These are phyloP conservation scores for Saxidomus purpurata DNA, from an alignment of 1,140 invertebrate genomes.

Conservation along the genomic window DNA sequence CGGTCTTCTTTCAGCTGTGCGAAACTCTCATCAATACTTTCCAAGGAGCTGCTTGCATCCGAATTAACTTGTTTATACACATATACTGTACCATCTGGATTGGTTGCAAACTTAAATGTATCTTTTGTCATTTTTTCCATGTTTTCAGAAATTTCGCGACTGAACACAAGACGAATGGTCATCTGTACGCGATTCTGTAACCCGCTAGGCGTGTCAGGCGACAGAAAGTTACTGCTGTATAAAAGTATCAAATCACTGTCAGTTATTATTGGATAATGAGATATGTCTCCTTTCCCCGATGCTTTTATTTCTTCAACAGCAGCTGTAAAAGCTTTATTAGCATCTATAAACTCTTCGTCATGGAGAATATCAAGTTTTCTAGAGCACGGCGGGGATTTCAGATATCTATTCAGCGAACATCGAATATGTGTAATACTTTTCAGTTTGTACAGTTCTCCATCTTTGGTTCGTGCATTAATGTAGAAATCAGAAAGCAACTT, in stretches of 20 bases:
- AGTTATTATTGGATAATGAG: not conserved
- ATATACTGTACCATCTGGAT: not conserved
- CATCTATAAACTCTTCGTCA: not conserved
- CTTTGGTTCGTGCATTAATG: not conserved
- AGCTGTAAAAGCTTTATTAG: not conserved
- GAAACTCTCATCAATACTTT: not conserved
- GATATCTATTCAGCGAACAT: not conserved
- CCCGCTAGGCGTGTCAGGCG: not conserved
- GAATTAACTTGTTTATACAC: not conserved
- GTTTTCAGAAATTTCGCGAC: not conserved
- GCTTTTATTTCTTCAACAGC: not conserved
- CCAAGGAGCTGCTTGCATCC: not conserved
- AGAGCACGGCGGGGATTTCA: not conserved
- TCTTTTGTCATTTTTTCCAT: conserved; percentile 5
- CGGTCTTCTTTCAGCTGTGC: not conserved
- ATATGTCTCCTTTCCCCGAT: not conserved
- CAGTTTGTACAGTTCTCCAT: not conserved
- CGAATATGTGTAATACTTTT: not conserved
- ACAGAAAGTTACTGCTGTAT: not conserved
- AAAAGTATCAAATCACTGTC: not conserved
- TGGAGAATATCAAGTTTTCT: not conserved
- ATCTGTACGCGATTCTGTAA: not conserved
- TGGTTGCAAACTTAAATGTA: not conserved
- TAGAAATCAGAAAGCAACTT: not conserved
- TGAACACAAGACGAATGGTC: not conserved